Evolutionary conservation across 2,797 vertebrate genomes (phyloP).

Genomic region (Phalloptychus januarius): DNA sequence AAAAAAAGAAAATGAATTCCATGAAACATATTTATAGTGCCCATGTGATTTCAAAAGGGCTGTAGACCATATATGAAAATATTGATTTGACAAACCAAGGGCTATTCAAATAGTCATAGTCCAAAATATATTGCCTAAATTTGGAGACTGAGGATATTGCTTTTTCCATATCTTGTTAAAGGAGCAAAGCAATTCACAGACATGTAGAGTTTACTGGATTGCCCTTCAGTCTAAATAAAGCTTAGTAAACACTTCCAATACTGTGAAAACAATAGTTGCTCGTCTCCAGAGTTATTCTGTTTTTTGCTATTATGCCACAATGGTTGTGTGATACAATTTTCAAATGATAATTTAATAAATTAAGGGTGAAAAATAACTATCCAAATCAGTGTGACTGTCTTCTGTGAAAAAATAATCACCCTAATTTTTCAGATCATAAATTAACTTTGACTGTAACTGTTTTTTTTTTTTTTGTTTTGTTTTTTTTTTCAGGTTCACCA

Average conservation of each 20-base stretch:
- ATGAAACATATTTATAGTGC: conserved; percentile 49
- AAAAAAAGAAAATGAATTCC: conserved; percentile 28
- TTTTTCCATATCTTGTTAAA: conserved; percentile 37
- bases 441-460: neutral
- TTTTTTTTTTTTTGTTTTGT: neutral
- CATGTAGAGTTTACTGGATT: conserved; percentile 37
- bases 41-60: conserved; percentile 41
- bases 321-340: no score
- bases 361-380: neutral
- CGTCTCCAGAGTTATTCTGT: neutral
- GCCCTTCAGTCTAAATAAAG: conserved; percentile 3
- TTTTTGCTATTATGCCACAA: neutral
- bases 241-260: conserved; percentile 19
- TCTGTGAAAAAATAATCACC: neutral
- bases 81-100: conserved; percentile 69
- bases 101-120: conserved; percentile 61
- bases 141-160: conserved; percentile 39
- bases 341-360: neutral
- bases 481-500: neutral
- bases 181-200: conserved; percentile 46
- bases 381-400: neutral
- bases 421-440: neutral
- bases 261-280: neutral
- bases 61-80: conserved; percentile 63
- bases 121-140: conserved; percentile 59